Base-by-base conservation (phyloP, 2,797 vertebrate genomes). In the Macropus fuliginosus region DNA sequence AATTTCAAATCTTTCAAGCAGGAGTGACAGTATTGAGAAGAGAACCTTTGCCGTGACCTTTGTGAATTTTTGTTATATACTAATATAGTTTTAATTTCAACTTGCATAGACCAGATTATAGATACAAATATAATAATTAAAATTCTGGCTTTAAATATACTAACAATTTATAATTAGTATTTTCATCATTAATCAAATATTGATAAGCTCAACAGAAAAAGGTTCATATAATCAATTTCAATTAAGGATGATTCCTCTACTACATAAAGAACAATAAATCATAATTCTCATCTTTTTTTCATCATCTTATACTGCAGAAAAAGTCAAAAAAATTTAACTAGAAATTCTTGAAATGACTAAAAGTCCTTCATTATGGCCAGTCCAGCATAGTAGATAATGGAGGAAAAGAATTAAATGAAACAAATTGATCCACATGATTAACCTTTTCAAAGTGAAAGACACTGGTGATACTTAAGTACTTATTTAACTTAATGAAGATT, bases 301-400 rank as follows among this genome's bases (percentile, higher is more conserved):
- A 98, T 97, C 97, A 97, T 96, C 97, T 95, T 95, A 96, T 57
- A 93, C 95, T 95, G 97, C 93, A 98, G 97, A 98, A 97, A 96
- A 98, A 97, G 92, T 91, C 92, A 91, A 24, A 97, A 97, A 97
- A 98, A 96, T 92, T 97, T 93, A 94, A 93, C 74, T 90, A 95
- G 98, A 97, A 98, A 98, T 97, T 95, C 92, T 95, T 92, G 92
- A 99, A 99, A 94, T 99, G 98, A 54, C 98, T 99, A 98, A 99
- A 99, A 98, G 99, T 99, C 97, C 99, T 98, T 50, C 74, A 87
- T 3, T 50, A 87, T 12, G 40, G 74, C 8, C 94, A 99, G 99
- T 98, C 99, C 99, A 0, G 97, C 98, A 98, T 87, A 91, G 96
- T 98, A 98, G 97, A 97, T 94, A 98, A 91, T 95, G 96, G 95